Base-by-base conservation (phyloP, 2,113 vertebrate genomes). In the Rhodinocichla rosea region DNA sequence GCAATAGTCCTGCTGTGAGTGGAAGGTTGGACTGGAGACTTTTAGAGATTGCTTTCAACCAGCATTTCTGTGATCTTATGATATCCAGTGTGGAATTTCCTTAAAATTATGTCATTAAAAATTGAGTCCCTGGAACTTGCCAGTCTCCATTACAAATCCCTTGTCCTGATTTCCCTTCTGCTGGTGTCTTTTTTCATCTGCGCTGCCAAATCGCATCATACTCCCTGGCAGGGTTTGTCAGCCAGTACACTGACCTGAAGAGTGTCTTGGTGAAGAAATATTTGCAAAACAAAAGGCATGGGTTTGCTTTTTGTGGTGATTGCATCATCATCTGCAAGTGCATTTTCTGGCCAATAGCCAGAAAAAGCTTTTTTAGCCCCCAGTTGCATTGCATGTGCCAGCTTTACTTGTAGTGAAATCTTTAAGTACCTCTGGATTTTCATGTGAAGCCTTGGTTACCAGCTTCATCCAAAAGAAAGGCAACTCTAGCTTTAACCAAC, bases 1-100 rank as follows among this genome's bases (percentile, higher is more conserved):
- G 73, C 86, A 93, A 19, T 15, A 67, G 50, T 70, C 79, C 75
- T 92, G 79, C 79, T 94, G 4, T 69, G 73, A 87, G 60, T 89
- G 83, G 56, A 94, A 90, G 94, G 56, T 37, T 95, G 76, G 88
- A 90, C 68, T 47, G 80, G 64, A 87, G 86, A 74, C 33, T 74
- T 89, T 13, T 7, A 50, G 79, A 81, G 50, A 83, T 94, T 0
- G 1, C 68, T 93, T 97, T 92, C 94, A 97, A 86, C 68, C 35
- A 94, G 60, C 44, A 37, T 81, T 92, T 96, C 91, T 92, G 89
- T 95, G 95, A 96, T 95, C 92, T 94, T 94, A 33, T 89, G 92
- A 92, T 92, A 93, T 81, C 64, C 83, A 89, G 56, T 49, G 77
- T 96, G 94, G 95, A 97, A 97, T 96, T 97, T 96, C 94, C 86